Evolutionary conservation across 2,888 invertebrate genomes (phyloP), one percentile per base, ranked within the genome.

Genomic region (Lasioglossum marginatum): DNA sequence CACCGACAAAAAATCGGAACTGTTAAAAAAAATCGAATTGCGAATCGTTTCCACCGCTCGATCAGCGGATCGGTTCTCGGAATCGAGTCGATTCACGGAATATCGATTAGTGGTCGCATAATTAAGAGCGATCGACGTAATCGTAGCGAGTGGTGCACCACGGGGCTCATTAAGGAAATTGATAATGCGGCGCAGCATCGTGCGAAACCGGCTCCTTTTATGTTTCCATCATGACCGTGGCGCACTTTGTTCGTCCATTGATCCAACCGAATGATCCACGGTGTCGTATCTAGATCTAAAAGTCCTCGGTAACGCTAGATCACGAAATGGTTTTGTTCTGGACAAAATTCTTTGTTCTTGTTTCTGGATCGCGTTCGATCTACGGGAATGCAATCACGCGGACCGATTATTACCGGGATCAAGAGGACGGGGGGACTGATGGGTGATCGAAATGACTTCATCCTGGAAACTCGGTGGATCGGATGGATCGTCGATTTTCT

Each of bases 61-160:
- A 12, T 12, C 63, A 6, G 14, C 16, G 14, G 34, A 77, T 81
- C 43, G 80, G 27, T 77, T 66, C 74, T 43, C 63, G 40, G 68
- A 79, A 85, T 27, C 31, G 19, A 2, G 48, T 10, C 23, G 14
- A 34, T n/a, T 71, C 68, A 19, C 68, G 48, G 74, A 63, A 68
- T 74, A 82, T 76, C 82, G 80, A 79, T 83, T 76, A 71, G 40
- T 52, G 68, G 68, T 70, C 68, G 48, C 45, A 63, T 79, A 83
- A 83, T 84, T 70, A 74, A 74, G 77, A 48, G 23, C 68, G 70
- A 77, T 77, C 74, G 40, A n/a, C 60, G 57, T 74, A 40, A 60
- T 71, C 63, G 81, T 57, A 52, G 19, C 43, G 48, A 37, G 34
- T 19, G 31, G n/a, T 27, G 70, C 40, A 68, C 34, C 73, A n/a